Evolutionary conservation across 2,113 vertebrate genomes (phyloP).

Genomic region (Carettochelys insculpta): DNA sequence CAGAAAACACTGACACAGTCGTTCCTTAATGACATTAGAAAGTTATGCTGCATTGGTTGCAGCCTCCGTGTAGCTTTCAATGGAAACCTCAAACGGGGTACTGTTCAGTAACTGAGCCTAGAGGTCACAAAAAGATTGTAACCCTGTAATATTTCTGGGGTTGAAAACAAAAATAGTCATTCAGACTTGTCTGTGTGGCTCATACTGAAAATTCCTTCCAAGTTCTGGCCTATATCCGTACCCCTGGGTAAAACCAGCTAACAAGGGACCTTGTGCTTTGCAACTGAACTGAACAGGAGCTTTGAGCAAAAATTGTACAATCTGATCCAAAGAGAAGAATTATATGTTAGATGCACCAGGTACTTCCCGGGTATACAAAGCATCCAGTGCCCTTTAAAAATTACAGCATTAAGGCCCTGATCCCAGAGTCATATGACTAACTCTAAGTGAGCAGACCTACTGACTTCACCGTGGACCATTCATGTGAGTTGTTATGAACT

Average conservation of each 20-base stretch:
- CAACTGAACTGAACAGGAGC: neutral
- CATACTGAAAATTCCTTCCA: neutral
- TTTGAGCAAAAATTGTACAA: neutral
- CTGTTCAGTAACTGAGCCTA: neutral
- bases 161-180: neutral
- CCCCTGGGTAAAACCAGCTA: neutral
- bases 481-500: neutral
- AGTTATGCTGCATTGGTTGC: constrained; percentile 1
- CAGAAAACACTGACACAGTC: neutral
- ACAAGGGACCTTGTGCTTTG: neutral
- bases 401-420: neutral
- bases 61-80: neutral
- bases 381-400: neutral
- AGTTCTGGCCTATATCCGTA: neutral
- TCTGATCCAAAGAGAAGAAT: neutral
- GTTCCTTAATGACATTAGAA: neutral
- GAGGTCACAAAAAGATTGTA: neutral
- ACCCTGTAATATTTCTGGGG: neutral
- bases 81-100: neutral
- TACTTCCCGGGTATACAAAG: neutral
- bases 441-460: neutral
- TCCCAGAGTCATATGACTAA: neutral
- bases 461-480: neutral
- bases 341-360: neutral
- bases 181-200: neutral